Conservation (phyloP, 2,797 vertebrate species). For the Lepus townsendii region DNA sequence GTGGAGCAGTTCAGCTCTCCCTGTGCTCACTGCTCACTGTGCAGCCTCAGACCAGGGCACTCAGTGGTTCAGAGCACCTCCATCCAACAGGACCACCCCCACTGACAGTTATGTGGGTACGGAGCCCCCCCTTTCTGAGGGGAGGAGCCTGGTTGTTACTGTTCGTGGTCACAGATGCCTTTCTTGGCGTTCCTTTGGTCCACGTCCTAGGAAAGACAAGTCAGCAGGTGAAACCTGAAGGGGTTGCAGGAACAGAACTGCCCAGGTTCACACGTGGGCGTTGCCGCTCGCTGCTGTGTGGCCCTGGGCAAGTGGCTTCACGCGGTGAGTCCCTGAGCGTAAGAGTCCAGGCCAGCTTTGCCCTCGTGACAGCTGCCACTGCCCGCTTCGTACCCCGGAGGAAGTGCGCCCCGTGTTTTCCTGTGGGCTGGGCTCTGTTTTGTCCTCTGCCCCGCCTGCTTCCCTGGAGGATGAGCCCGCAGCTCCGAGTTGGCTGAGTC, state of each 20-base stretch:
- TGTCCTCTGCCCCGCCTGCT: not conserved
- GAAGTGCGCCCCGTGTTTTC: not conserved
- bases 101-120: not conserved
- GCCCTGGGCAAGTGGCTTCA: not conserved
- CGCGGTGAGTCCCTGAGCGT: not conserved
- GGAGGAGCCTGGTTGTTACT: not conserved
- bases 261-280: not conserved
- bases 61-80: not conserved
- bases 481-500: not conserved
- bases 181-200: conserved; percentile 7
- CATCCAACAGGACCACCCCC: not conserved
- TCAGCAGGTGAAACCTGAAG: not conserved
- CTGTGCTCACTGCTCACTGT: accelerated
- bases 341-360: not conserved
- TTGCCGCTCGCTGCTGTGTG: not conserved
- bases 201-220: not conserved
- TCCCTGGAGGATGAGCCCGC: not conserved
- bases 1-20: not conserved
- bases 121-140: not conserved
- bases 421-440: not conserved
- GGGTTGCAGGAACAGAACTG: not conserved
- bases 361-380: not conserved
- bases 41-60: not conserved
- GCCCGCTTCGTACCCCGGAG: not conserved
- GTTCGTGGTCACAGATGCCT: not conserved